phyloP scores from a whole-genome alignment of 2,888 invertebrate species.

The Troides helena region DNA sequence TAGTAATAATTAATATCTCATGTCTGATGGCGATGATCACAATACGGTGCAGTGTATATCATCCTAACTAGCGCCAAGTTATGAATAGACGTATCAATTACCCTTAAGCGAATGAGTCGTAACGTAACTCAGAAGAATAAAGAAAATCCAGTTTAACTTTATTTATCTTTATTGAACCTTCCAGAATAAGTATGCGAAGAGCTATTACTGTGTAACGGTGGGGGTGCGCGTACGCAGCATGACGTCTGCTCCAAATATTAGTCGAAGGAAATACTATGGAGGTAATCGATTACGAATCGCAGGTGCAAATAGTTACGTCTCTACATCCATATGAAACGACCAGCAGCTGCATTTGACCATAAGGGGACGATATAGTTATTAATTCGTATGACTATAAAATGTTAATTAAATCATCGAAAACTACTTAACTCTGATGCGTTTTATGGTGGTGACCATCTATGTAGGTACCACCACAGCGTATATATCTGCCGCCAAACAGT shows the following conservation, averaged over 20 bases:
- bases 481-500: no score
- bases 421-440: not conserved
- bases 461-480: no score
- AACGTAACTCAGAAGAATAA: no score
- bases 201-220: slow-evolving; percentile 42
- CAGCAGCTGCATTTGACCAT: slow-evolving; percentile 16
- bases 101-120: no score
- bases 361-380: slow-evolving; percentile 4
- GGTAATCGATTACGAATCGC: slow-evolving; percentile 68
- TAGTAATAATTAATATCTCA: no score
- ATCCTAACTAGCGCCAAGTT: no score
- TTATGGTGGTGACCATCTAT: no score
- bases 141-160: not conserved
- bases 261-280: slow-evolving; percentile 46
- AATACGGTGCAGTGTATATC: no score
- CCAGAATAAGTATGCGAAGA: slow-evolving; percentile 20
- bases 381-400: slow-evolving; percentile 29
- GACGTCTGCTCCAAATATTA: slow-evolving; percentile 50
- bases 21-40: no score
- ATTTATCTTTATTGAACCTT: not conserved
- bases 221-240: slow-evolving; percentile 62
- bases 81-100: no score
- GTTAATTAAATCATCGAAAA: slow-evolving; percentile 11
- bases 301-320: slow-evolving; percentile 68
- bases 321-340: slow-evolving; percentile 8